Evolutionary conservation across 2,888 invertebrate species (phyloP).

Genomic region (Gortyna flavago): DNA sequence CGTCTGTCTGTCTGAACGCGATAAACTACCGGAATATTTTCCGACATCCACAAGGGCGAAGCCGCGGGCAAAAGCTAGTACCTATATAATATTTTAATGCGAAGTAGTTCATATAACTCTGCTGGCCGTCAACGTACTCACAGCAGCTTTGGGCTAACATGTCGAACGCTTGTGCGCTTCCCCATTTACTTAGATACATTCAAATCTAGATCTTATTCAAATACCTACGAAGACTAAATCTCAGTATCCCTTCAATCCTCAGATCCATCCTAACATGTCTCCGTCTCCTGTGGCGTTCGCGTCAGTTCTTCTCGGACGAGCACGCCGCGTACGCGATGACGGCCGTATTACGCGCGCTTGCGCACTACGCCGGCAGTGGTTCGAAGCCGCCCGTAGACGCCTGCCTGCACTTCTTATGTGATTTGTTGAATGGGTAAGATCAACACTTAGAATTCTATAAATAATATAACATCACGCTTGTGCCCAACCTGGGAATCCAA

Average conservation of each 20-base stretch:
- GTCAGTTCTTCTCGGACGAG: slow-evolving; percentile 81
- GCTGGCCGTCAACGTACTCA: neutral
- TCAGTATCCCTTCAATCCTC: neutral
- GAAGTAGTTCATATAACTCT: too few species aligned
- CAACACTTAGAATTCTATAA: neutral
- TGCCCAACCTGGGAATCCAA: neutral
- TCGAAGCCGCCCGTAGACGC: slow-evolving; percentile 77
- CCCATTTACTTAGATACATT: neutral
- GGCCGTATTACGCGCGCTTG: slow-evolving; percentile 79
- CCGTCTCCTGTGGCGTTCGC: slow-evolving; percentile 79
- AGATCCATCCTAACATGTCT: slow-evolving; percentile 81
- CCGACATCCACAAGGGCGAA: neutral
- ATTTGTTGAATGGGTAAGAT: slow-evolving; percentile 81
- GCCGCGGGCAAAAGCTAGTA: neutral
- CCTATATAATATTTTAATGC: neutral
- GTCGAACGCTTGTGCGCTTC: neutral
- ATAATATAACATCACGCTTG: neutral
- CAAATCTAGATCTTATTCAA: neutral
- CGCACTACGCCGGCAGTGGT: slow-evolving; percentile 79
- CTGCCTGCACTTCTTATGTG: slow-evolving; percentile 83
- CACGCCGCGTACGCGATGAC: slow-evolving; percentile 82
- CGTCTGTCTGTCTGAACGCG: neutral
- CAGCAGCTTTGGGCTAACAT: neutral
- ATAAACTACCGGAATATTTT: neutral
- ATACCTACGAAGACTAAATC: neutral